Evolutionary conservation across 2,888 invertebrate species (phyloP).

Genomic region (Machimus atricapillus): DNA sequence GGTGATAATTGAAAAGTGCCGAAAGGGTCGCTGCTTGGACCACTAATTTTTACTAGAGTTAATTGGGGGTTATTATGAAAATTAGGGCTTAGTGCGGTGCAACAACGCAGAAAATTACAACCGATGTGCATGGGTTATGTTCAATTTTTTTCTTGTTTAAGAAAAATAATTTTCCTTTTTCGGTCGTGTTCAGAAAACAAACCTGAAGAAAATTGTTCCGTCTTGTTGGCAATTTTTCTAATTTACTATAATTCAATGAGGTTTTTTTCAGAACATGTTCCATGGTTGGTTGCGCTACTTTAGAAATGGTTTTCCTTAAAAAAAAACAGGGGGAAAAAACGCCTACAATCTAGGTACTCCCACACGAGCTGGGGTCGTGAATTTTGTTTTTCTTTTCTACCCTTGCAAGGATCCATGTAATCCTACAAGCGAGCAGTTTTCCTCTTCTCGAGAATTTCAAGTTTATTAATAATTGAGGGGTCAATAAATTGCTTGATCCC

Average conservation of each 20-base stretch:
- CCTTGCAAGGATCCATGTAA: neutral
- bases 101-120: neutral
- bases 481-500: neutral
- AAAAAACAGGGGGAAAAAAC: neutral
- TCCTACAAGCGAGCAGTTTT: neutral
- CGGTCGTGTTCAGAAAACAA: neutral
- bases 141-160: neutral
- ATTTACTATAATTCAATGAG: neutral
- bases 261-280: neutral
- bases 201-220: neutral
- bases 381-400: neutral
- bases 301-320: neutral
- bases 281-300: neutral
- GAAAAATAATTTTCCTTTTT: neutral
- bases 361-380: neutral
- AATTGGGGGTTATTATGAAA: neutral
- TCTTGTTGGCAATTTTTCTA: neutral
- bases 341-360: neutral
- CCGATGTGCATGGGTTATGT: neutral
- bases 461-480: neutral
- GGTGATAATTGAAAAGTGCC: neutral
- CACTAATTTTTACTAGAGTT: neutral
- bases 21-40: neutral
- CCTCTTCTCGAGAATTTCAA: neutral
- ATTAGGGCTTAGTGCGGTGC: neutral